A percentile compares a stretch with the other conserved stretches of the same genome.
phyloP scores from a whole-genome alignment of 92 coral and sea anemone species.

The Zoanthus solanderi region DNA sequence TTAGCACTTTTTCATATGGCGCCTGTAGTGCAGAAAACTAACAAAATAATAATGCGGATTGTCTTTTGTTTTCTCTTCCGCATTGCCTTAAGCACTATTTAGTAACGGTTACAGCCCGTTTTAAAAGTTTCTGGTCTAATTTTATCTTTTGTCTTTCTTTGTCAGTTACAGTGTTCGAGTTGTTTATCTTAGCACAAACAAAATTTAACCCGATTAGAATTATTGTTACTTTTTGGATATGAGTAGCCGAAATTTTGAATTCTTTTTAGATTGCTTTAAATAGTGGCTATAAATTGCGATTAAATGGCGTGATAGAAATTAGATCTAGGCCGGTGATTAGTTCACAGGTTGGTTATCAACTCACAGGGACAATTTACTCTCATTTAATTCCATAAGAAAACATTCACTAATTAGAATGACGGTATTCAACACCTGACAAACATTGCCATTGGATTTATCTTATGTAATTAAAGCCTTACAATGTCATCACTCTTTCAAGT shows the following conservation, averaged over 20 bases:
- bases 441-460: not conserved
- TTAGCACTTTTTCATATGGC: not conserved
- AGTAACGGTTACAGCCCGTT: conserved; percentile 14
- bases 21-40: not conserved
- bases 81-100: not conserved
- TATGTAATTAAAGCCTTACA: conserved; percentile 1
- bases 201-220: conserved; percentile 42
- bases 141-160: conserved; percentile 38
- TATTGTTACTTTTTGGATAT: conserved; percentile 29
- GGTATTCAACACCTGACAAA: not conserved
- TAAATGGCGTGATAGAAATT: not conserved
- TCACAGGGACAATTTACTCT: conserved; percentile 4
- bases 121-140: conserved; percentile 9
- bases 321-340: not conserved
- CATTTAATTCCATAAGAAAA: not conserved
- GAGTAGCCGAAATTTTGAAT: conserved; percentile 42
- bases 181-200: conserved; percentile 44
- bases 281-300: conserved; percentile 22
- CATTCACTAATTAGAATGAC: not conserved
- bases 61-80: not conserved
- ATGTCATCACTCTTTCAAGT: not conserved
- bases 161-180: conserved; percentile 28
- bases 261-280: conserved; percentile 17
- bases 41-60: not conserved
- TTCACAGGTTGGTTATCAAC: conserved; percentile 1